A percentile compares a stretch with the other conserved stretches of the same genome.
Conservation (phyloP, 2,888 invertebrate species). For the Idaea dimidiata region DNA sequence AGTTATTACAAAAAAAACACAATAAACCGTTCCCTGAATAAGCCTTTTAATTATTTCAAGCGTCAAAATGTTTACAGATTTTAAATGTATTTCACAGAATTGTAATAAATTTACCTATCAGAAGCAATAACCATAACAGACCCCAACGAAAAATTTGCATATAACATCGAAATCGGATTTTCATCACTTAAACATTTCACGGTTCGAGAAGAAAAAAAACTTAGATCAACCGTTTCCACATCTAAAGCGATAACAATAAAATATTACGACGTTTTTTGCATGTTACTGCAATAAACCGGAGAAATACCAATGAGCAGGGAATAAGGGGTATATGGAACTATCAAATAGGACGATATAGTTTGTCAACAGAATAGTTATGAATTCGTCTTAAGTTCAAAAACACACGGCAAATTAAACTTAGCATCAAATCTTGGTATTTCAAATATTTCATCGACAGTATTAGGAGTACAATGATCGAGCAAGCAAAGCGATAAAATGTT, state of each 20-base stretch:
- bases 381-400: not conserved
- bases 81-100: no score
- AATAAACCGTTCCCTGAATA: no score
- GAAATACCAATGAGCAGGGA: not conserved
- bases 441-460: no score
- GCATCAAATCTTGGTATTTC: no score
- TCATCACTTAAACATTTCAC: not conserved
- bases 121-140: not conserved
- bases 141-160: not conserved
- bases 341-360: not conserved
- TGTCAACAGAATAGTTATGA: not conserved
- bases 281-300: not conserved
- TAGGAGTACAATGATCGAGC: no score
- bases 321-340: not conserved
- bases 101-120: not conserved
- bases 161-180: not conserved
- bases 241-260: slow-evolving; percentile 1
- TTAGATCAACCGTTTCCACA: not conserved
- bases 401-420: not conserved
- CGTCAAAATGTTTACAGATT: no score
- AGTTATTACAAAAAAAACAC: no score
- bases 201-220: not conserved
- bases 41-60: no score
- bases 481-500: no score
- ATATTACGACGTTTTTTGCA: not conserved